phyloP scores from a whole-genome alignment of 2,797 vertebrate genomes.

The Telmatherina bonti region DNA sequence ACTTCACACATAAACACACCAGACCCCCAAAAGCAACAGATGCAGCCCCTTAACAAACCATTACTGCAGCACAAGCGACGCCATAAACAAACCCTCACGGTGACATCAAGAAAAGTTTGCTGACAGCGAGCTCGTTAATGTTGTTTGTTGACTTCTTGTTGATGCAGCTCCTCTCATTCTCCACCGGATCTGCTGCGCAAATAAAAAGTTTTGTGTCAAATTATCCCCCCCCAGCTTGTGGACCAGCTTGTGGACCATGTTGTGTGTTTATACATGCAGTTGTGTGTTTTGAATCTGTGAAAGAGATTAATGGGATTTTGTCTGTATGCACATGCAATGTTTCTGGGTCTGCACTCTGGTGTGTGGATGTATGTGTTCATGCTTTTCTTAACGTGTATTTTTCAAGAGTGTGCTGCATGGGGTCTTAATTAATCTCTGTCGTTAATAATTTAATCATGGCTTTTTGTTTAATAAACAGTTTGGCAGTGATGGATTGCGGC shows the following conservation, averaged over 20 bases:
- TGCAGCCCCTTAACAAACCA: constrained; percentile 59
- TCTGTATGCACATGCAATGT: neutral
- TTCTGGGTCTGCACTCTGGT: neutral
- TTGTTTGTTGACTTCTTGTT: constrained; percentile 50
- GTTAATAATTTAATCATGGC: constrained; percentile 84
- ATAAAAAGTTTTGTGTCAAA: constrained; percentile 41
- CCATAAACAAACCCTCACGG: constrained; percentile 64
- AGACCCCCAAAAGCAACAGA: constrained; percentile 52
- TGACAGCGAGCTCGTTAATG: constrained; percentile 62
- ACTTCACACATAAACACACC: neutral
- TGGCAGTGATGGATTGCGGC: constrained; percentile 83
- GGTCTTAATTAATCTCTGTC: constrained; percentile 83
- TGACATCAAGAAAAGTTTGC: constrained; percentile 71
- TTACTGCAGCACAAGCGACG: constrained; percentile 50
- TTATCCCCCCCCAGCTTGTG: neutral
- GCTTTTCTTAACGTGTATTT: constrained; percentile 7
- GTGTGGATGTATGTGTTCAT: constrained; percentile 7
- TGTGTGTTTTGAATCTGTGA: constrained; percentile 24
- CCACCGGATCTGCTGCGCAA: constrained; percentile 17
- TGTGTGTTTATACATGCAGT: constrained; percentile 30
- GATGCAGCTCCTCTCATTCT: constrained; percentile 12
- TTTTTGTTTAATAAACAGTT: constrained; percentile 86
- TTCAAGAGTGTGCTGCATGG: constrained; percentile 30
- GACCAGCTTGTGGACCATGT: constrained; percentile 25
- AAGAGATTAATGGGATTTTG: constrained; percentile 37